Evolutionary conservation across 2,888 invertebrate species (phyloP), one percentile per base, ranked within the genome.

Genomic region (Eupelmus urozonus): DNA sequence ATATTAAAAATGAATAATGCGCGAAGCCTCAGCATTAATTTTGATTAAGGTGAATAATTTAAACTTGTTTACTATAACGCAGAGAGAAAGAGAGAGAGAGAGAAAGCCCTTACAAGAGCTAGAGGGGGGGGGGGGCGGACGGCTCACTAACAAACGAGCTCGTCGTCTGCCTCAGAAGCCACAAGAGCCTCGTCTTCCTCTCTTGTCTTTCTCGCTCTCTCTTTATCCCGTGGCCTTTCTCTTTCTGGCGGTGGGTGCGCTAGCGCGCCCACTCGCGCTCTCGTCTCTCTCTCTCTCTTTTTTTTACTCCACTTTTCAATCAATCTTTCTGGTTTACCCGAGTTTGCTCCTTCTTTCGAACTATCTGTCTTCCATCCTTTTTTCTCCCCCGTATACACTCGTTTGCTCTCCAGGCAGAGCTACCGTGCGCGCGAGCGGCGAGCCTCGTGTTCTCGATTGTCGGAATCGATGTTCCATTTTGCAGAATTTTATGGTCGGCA

Each of bases 281-380:
- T 42, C 53, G 0, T 27, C 29, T 23, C 53, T 5, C 49, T 4
- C 59, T 13, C 16, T 16, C 27, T 53, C 53, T 34, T 34, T 71
- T 75, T 79, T 75, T 71, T 65, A 78, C 72, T 70, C 74, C 23
- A 74, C 57, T 79, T 79, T 79, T 79, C 79, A 79, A 79, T 79
- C 79, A 79, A 79, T 79, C 79, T 79, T 79, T 75, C 79, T 79
- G 79, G 71, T 79, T 79, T 79, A 76, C 76, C 79, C 71, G 79
- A 70, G 74, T 76, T 76, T 55, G 60, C 75, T 72, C 75, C 79
- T 79, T 79, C 73, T n/a, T n/a, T 66, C 76, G 53, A 62, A 76
- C 76, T 79, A 79, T 79, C 76, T 79, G 49, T 76, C 75, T 76
- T 79, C 51, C 55, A n/a, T 79, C 60, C 42, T 63, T 18, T 7